Percentiles rank a stretch among this genome's conserved stretches.
These are phyloP conservation scores for Mythimna lalbum DNA, from an alignment of 2,888 invertebrate genomes.

Conservation along the genomic window DNA sequence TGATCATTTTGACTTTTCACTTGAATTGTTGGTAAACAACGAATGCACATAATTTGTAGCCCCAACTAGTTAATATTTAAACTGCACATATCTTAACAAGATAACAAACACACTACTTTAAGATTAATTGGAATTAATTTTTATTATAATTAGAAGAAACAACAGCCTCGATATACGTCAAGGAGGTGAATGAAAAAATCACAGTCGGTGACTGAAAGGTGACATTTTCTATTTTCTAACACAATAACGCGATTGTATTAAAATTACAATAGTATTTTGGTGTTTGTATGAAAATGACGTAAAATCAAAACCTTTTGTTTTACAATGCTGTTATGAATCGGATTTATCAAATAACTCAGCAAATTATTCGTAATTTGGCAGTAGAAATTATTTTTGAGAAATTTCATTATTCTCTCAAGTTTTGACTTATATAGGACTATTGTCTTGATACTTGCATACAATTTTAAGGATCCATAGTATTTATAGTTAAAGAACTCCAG, in stretches of 20 bases:
- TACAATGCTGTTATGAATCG: slow-evolving; percentile 5
- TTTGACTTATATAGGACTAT: not conserved
- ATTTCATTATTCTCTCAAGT: slow-evolving; percentile 2
- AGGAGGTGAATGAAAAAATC: slow-evolving; percentile 29
- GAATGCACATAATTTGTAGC: slow-evolving; percentile 4
- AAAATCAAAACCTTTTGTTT: slow-evolving; percentile 28
- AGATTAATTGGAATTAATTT: not conserved
- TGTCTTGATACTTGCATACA: not conserved
- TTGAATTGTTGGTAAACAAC: slow-evolving; percentile 9
- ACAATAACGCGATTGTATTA: slow-evolving; percentile 46
- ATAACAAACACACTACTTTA: slow-evolving; percentile 6
- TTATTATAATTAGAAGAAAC: not conserved
- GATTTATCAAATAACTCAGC: not conserved
- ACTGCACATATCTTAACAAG: not conserved
- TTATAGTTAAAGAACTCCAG: no score
- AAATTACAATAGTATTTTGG: slow-evolving; percentile 43
- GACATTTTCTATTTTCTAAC: not conserved
- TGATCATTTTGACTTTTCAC: slow-evolving; percentile 28
- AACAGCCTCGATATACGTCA: slow-evolving; percentile 20
- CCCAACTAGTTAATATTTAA: not conserved
- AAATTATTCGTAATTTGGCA: not conserved
- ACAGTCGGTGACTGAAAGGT: not conserved
- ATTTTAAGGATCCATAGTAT: no score
- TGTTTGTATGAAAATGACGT: slow-evolving; percentile 24
- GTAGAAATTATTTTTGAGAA: slow-evolving; percentile 6